Percentiles rank a stretch among this genome's conserved stretches.
Evolutionary conservation across 2,113 vertebrate genomes (phyloP).

Genomic region (Osmerus eperlanus): DNA sequence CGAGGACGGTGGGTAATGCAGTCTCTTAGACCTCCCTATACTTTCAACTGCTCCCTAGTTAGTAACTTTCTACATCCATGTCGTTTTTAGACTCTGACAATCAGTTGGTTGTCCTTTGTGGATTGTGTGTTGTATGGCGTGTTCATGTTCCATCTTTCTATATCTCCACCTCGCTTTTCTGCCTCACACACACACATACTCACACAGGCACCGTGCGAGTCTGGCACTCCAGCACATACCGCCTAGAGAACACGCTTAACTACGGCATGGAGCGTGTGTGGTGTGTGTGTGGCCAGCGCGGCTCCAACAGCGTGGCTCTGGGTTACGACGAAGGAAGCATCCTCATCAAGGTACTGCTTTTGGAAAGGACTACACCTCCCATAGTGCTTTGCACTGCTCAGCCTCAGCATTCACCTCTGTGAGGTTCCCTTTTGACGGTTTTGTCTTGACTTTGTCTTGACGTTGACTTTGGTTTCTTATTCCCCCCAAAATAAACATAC

Average conservation of each 20-base stretch:
- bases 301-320: constrained; percentile 90
- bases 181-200: background rate
- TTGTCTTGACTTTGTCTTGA: no score
- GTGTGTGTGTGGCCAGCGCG: constrained; percentile 88
- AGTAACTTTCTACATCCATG: no score
- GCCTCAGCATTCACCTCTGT: background rate
- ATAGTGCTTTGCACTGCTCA: background rate
- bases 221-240: constrained; percentile 93
- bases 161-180: no score
- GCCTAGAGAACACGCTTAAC: constrained; percentile 89
- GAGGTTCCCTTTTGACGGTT: no score
- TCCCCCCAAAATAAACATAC: background rate
- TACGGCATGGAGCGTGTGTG: constrained; percentile 94
- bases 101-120: no score
- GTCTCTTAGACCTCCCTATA: background rate
- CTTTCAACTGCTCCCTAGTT: no score
- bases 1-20: constrained; percentile 81
- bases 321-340: constrained; percentile 96
- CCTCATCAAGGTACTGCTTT: constrained; percentile 84
- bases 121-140: no score
- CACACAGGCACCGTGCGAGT: constrained; percentile 86
- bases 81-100: no score
- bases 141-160: background rate
- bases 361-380: background rate
- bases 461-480: no score